Evolutionary conservation across 2,113 vertebrate genomes (phyloP), one percentile per base, ranked within the genome.

Genomic region (Glareola pratincola): DNA sequence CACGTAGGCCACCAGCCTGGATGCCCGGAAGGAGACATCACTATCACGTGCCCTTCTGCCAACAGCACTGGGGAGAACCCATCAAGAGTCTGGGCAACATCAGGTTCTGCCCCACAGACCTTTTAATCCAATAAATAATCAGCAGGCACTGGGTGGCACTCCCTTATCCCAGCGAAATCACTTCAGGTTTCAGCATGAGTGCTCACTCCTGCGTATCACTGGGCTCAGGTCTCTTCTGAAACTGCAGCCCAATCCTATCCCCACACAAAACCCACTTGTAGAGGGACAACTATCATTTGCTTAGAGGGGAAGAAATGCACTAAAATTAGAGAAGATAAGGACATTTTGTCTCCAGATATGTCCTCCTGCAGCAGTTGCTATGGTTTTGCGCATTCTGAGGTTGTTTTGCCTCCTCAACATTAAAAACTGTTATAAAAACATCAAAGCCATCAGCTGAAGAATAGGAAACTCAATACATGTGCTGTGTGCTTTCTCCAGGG

Each of bases 341-440:
- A 41, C 73, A 66, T 56, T 78, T 64, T 88, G 17, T 81, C 69
- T 91, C 77, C 69, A 90, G 48, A 85, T 87, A 73, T 11, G 88
- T 53, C 66, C 36, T 89, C 6, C 50, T 84, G 83, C 32, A 59
- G 76, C 66, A 73, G 91, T 95, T 94, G 91, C 94, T 85, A 94
- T 90, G 87, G 92, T 92, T 96, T 96, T 94, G n/a, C 37, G 67
- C 54, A 66, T 87, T 95, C 73, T 75, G 76, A 72, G 32, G 56
- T 27, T 72, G 64, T 92, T 96, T 89, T 87, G 88, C 82, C 4
- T 16, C 74, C 89, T 97, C 94, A 91, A 81, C 81, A 39, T 74
- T 94, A 54, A 83, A 92, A 95, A 36, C 29, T 86, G 73, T 59
- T 57, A 45, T 37, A 56, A 92, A 92, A 85, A 78, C 63, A 73